Evolutionary conservation across 2,797 vertebrate genomes (phyloP), one percentile per base, ranked within the genome.

Genomic region (Coreius guichenoti): DNA sequence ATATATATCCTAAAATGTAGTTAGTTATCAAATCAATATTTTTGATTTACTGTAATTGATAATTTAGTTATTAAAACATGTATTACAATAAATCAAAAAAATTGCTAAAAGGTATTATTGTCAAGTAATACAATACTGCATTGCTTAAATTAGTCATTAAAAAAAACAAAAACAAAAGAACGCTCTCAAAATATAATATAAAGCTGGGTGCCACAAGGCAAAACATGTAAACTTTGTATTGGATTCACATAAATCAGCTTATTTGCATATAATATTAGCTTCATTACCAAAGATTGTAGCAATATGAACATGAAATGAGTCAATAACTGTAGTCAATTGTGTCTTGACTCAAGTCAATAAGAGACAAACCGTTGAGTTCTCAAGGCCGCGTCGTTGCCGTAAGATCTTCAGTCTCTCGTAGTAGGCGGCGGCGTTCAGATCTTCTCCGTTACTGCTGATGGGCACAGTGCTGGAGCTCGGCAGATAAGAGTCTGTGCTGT

Each of bases 341-440:
- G 5, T 75, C 2, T 54, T 0, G 54, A 17, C 5, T 61, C 2
- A 5, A 54, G 49, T 76, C 12, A 33, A 26, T 23, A 51, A 3
- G 9, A 39, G 17, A 90, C 89, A 58, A 91, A 99, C 98, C 96
- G 98, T 97, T 83, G 97, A 92, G 47, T 93, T 99, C 89, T 99
- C 98, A 88, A 99, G 95, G 49, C 98, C 98, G 89, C 97, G 97
- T 73, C 98, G 96, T 91, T 99, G 98, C 72, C 98, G 93, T 82
- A 99, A 96, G 90, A 99, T 98, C 94, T 99, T 99, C 85, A 99
- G 95, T 90, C 98, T 96, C 93, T 99, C 98, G 75, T 99, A 95
- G 92, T 99, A 99, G 78, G 98, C 97, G 0, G 98, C 98, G 5
- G 97, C 97, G 73, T 97, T 99, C 73, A 98, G 93, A 87, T 98